A percentile compares a stretch with the other conserved stretches of the same genome.
Evolutionary conservation across 2,888 invertebrate genomes (phyloP).

Genomic region (Chorisops tibialis): DNA sequence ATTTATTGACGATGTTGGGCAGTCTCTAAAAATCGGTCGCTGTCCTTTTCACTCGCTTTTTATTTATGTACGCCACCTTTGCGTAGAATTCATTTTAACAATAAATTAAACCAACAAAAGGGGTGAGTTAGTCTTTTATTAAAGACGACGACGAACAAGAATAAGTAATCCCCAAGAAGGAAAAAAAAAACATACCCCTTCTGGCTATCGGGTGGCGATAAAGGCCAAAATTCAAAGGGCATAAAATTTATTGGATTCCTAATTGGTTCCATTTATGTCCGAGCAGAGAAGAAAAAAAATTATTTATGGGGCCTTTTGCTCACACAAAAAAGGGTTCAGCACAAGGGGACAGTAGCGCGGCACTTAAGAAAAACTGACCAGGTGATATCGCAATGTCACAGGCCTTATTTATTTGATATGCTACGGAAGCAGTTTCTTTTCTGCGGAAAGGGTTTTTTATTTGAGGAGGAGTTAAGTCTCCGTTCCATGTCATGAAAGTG

Average conservation of each 20-base stretch:
- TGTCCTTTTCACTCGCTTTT: neutral
- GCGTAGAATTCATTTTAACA: constrained; percentile 21
- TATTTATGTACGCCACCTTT: constrained; percentile 8
- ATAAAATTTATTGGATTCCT: constrained; percentile 24
- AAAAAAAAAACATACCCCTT: too few species aligned
- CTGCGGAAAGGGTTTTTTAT: neutral
- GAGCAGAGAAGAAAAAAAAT: constrained; percentile 7
- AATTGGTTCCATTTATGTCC: constrained; percentile 24
- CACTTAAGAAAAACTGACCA: neutral
- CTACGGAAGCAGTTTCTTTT: constrained; percentile 1
- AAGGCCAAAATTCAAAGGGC: constrained; percentile 21
- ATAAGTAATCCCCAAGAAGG: too few species aligned
- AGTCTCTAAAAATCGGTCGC: neutral
- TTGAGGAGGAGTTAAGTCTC: too few species aligned
- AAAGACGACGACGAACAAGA: constrained; percentile 1
- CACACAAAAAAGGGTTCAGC: neutral
- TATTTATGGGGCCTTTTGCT: constrained; percentile 6
- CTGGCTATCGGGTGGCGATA: constrained; percentile 17
- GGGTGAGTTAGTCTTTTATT: constrained; percentile 17
- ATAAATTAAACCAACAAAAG: constrained; percentile 24
- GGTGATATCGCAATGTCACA: constrained; percentile 4
- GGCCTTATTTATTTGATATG: constrained; percentile 8
- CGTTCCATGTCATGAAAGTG: too few species aligned
- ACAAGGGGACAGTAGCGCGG: constrained; percentile 1
- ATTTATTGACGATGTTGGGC: neutral